phyloP scores from a whole-genome alignment of 2,113 vertebrate genomes.

The Hydrochoerus hydrochaeris region DNA sequence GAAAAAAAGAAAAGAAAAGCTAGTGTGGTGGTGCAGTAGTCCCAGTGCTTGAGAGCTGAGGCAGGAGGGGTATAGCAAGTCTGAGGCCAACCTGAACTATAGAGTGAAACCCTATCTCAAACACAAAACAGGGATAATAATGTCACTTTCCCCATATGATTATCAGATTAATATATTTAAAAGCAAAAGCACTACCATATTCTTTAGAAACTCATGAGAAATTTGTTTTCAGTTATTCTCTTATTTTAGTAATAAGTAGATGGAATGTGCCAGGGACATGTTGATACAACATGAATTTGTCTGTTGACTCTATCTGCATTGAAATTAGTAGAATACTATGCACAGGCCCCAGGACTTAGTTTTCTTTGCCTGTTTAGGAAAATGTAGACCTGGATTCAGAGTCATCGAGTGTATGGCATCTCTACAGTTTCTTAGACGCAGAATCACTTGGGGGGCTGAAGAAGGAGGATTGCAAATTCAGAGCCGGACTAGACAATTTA shows the following conservation, averaged over 20 bases:
- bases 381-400: background rate
- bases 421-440: background rate
- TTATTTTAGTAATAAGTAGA: constrained; percentile 7
- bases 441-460: background rate
- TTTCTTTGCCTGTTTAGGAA: background rate
- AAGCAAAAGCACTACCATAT: constrained; percentile 1
- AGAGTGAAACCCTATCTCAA: background rate
- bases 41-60: background rate
- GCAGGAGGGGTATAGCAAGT: background rate
- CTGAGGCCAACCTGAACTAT: background rate
- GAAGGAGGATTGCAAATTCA: background rate
- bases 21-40: background rate
- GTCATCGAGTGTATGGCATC: background rate
- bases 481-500: background rate
- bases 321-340: background rate
- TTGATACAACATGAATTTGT: background rate
- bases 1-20: too few species aligned
- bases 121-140: background rate
- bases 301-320: background rate
- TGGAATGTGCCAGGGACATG: background rate
- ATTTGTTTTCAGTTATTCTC: constrained; percentile 33
- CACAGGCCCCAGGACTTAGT: background rate
- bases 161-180: constrained; percentile 29
- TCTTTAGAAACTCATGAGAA: constrained; percentile 46
- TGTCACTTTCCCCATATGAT: background rate